These are phyloP conservation scores for Parauchenoglanis punctatus DNA, from an alignment of 2,797 vertebrate species.

Conservation along the genomic window DNA sequence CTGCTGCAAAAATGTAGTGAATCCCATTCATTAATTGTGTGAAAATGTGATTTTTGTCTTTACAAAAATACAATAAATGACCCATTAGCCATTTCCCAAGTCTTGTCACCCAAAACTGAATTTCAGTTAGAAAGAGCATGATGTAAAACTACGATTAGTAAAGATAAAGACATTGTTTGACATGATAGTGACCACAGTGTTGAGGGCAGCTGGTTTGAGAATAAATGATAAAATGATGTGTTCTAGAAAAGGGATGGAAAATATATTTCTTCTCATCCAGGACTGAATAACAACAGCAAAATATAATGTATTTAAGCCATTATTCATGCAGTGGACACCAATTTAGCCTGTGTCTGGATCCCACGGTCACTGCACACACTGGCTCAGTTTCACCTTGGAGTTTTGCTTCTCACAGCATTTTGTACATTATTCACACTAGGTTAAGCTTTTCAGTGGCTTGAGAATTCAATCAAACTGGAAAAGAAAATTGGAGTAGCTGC, in stretches of 20 bases:
- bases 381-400: conserved; percentile 75
- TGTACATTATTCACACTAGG: conserved; percentile 84
- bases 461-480: conserved; percentile 66
- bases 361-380: conserved; percentile 66
- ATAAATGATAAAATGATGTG: conserved; percentile 51
- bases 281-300: conserved; percentile 36
- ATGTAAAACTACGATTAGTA: conserved; percentile 72
- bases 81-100: conserved; percentile 67
- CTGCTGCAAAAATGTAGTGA: conserved; percentile 79
- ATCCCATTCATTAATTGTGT: conserved; percentile 65
- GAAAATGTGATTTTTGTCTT: conserved; percentile 59
- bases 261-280: conserved; percentile 42
- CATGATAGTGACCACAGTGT: conserved; percentile 68
- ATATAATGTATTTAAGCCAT: conserved; percentile 72
- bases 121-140: conserved; percentile 77
- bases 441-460: conserved; percentile 78
- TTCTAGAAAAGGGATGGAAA: conserved; percentile 61
- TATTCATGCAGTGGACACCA: conserved; percentile 73
- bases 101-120: conserved; percentile 76
- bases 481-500: conserved; percentile 31
- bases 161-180: conserved; percentile 64
- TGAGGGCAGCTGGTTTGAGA: conserved; percentile 61
- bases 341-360: conserved; percentile 57
- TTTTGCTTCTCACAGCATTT: conserved; percentile 72
- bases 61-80: conserved; percentile 63